Evolutionary conservation across 2,113 vertebrate genomes (phyloP).

Genomic region (Heterotis niloticus): DNA sequence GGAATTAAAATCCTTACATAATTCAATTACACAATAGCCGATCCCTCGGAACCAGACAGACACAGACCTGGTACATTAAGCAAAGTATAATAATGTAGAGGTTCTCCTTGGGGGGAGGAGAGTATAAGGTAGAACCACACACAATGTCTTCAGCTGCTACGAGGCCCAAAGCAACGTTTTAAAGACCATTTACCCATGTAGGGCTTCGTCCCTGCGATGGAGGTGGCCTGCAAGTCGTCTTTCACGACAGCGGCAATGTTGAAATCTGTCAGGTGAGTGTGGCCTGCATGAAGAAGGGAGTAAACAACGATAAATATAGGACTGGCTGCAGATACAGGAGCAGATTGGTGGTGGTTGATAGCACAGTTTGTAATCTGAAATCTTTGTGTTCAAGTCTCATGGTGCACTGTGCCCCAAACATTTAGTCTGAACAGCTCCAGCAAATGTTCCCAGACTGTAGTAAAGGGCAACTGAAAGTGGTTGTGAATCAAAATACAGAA

Average conservation of each 20-base stretch:
- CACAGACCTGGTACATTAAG: slow-evolving; percentile 7
- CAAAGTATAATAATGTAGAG: neutral
- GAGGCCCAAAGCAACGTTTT: neutral
- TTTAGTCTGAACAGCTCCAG: neutral
- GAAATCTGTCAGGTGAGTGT: slow-evolving; percentile 92
- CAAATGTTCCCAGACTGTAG: neutral
- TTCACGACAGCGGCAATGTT: slow-evolving; percentile 87
- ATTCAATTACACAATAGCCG: slow-evolving; percentile 18
- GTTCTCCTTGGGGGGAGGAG: neutral
- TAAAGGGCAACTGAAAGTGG: neutral
- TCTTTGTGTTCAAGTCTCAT: too few species aligned
- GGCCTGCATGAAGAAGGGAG: slow-evolving; percentile 65
- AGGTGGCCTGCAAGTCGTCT: slow-evolving; percentile 76
- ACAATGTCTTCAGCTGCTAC: neutral
- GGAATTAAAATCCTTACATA: slow-evolving; percentile 11
- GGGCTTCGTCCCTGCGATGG: slow-evolving; percentile 91
- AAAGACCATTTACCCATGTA: slow-evolving; percentile 81
- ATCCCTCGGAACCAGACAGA: neutral
- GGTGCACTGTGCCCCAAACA: neutral
- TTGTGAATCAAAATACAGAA: neutral
- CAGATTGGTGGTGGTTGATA: too few species aligned
- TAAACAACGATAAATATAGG: neutral
- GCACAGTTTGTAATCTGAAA: neutral
- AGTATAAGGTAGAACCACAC: neutral
- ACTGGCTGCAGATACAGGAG: neutral